Evolutionary conservation across 2,888 invertebrate species (phyloP), one percentile per base, ranked within the genome.

Genomic region (Scotopteryx bipunctaria): DNA sequence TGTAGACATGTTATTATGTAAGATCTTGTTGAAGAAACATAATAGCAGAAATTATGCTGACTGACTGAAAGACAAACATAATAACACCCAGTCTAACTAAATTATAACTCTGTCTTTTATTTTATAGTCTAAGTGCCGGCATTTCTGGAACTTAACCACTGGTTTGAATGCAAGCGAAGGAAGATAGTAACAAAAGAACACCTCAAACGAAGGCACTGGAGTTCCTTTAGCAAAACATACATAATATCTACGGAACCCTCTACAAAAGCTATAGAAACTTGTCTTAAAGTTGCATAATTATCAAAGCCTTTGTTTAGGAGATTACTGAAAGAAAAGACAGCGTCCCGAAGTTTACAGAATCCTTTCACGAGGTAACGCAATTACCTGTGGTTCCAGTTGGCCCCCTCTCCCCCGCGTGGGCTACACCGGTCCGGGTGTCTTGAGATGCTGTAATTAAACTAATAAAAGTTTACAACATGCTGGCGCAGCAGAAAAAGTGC

Each of bases 281-380:
- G 8, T n/a, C 11, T 23, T 8, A 23, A 42, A 46, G 27, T 49
- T 49, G 25, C 46, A 43, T 50, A 51, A 55, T 51, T 55, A 47
- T 51, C 38, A 50, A 29, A 35, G 37, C 43, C 43, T 49, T 55
- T 55, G 55, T 55, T 55, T 51, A 29, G 46, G 38, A 50, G 43
- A 46, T 55, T 55, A 42, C 50, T 36, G 55, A 38, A 47, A 41
- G 55, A 38, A 47, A 41, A 54, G 54, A 47, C 55, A 29, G 29
- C 32, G 42, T 38, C 32, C 33, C 23, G 38, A 50, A 50, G 38
- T 55, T 55, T 48, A 17, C 16, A 9, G 35, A 48, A 54, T 48
- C 48, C 54, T 54, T 54, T 48, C 44, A 41, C 46, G 15, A 9
- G 27, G 29, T 46, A 55, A 50, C 43, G 33, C 41, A 50, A 50